phyloP scores from a whole-genome alignment of 1,140 invertebrate genomes.

The Papilio glaucus region DNA sequence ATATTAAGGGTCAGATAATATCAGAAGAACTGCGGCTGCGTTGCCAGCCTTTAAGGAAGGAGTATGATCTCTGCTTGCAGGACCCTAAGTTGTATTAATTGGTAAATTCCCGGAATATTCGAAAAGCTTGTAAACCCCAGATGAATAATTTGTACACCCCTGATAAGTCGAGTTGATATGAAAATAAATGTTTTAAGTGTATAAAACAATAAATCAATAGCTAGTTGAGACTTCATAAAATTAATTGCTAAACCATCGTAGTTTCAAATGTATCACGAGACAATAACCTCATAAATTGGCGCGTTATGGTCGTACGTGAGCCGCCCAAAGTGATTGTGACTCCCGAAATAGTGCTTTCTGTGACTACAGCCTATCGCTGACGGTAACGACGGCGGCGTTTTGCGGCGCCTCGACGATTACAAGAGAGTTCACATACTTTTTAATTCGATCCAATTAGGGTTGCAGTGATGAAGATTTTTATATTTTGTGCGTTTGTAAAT shows the following conservation, averaged over 20 bases:
- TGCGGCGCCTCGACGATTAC: conserved; percentile 58
- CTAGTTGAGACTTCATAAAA: conserved; percentile 31
- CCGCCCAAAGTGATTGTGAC: conserved; percentile 13
- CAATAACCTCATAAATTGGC: conserved; percentile 31
- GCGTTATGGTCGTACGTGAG: conserved; percentile 3
- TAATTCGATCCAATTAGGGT: conserved; percentile 51
- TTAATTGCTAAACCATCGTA: conserved; percentile 25
- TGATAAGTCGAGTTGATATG: background rate
- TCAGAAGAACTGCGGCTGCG: too few species aligned
- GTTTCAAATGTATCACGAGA: conserved; percentile 27
- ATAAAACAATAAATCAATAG: conserved; percentile 22
- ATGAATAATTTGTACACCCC: too few species aligned
- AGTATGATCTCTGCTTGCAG: too few species aligned
- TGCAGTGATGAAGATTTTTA: conserved; percentile 24
- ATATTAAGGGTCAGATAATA: too few species aligned
- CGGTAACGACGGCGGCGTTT: conserved; percentile 46
- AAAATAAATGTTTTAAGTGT: conserved; percentile 27
- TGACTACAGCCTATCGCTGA: conserved; percentile 25
- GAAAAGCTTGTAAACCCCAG: too few species aligned
- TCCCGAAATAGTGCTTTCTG: conserved; percentile 47
- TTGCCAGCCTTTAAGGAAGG: too few species aligned
- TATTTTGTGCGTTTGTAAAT: too few species aligned
- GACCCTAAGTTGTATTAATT: background rate
- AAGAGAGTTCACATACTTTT: conserved; percentile 50
- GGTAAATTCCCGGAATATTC: too few species aligned